Evolutionary conservation across 2,113 vertebrate species (phyloP).

Genomic region (Saccopteryx bilineata): DNA sequence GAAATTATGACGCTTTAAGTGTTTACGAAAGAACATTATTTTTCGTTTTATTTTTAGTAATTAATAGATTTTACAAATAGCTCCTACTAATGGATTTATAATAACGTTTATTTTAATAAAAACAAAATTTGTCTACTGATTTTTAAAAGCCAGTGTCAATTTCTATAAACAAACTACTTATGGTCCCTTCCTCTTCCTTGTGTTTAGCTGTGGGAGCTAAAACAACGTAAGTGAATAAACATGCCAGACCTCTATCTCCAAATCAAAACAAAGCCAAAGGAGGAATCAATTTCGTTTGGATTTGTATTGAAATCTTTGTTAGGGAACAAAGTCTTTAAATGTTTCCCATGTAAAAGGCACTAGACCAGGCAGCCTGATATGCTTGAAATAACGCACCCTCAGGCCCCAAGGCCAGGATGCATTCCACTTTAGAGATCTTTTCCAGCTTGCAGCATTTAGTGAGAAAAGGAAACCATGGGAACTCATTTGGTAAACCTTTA

Average conservation of each 20-base stretch:
- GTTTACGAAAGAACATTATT: not conserved
- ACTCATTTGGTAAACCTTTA: constrained; percentile 83
- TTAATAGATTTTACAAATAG: constrained; percentile 18
- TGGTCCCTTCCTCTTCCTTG: constrained; percentile 2
- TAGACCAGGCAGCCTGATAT: constrained; percentile 79
- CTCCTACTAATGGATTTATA: not conserved
- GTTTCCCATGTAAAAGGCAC: constrained; percentile 84
- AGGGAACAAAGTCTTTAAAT: constrained; percentile 77
- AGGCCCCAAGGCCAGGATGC: constrained; percentile 82
- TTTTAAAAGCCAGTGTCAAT: constrained; percentile 48
- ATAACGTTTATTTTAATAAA: constrained; percentile 22
- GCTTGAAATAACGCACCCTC: constrained; percentile 82
- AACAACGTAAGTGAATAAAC: constrained; percentile 68
- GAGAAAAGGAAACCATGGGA: constrained; percentile 80
- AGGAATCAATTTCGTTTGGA: constrained; percentile 69
- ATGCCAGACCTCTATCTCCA: constrained; percentile 63
- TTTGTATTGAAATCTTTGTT: constrained; percentile 76
- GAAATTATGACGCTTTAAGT: not conserved
- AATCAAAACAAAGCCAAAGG: constrained; percentile 68
- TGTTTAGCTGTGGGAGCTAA: constrained; percentile 40
- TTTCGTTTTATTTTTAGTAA: constrained; percentile 19
- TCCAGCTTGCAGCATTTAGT: constrained; percentile 79
- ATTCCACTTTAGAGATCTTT: constrained; percentile 87
- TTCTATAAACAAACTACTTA: constrained; percentile 11
- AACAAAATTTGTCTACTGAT: not conserved